Evolutionary conservation across 2,888 invertebrate genomes (phyloP).

Genomic region (Agonopterix arenella): DNA sequence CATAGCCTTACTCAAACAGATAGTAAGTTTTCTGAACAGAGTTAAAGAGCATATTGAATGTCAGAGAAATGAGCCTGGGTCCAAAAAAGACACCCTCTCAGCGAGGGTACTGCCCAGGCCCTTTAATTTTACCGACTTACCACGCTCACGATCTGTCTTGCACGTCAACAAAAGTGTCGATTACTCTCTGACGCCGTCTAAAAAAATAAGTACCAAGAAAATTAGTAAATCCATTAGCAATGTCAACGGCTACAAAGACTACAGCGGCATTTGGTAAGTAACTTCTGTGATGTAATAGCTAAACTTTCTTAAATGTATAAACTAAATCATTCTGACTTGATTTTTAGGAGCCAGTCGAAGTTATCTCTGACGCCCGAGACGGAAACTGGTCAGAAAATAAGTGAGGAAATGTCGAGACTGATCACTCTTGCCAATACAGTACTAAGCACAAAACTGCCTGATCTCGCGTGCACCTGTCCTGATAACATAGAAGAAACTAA

Average conservation of each 20-base stretch:
- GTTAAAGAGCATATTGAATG: slow-evolving; percentile 80
- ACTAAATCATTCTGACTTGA: not conserved
- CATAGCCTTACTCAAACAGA: slow-evolving; percentile 83
- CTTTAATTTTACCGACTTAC: slow-evolving; percentile 47
- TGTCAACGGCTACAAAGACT: slow-evolving; percentile 58
- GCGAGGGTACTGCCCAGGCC: slow-evolving; percentile 28
- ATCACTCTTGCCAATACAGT: slow-evolving; percentile 71
- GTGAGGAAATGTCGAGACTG: slow-evolving; percentile 63
- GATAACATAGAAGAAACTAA: slow-evolving; percentile 13
- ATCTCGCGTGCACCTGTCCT: slow-evolving; percentile 49
- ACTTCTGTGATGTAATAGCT: not conserved
- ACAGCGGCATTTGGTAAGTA: slow-evolving; percentile 46
- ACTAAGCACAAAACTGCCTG: slow-evolving; percentile 61
- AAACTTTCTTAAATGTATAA: not conserved
- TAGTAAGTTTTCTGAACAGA: slow-evolving; percentile 81
- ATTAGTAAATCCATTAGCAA: slow-evolving; percentile 67
- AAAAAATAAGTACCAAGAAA: slow-evolving; percentile 55
- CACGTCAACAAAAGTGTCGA: slow-evolving; percentile 58
- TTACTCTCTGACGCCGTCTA: slow-evolving; percentile 36
- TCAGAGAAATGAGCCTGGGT: slow-evolving; percentile 35
- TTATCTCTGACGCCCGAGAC: slow-evolving; percentile 47
- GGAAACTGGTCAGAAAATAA: slow-evolving; percentile 49
- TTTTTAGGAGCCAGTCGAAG: slow-evolving; percentile 58
- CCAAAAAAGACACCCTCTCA: slow-evolving; percentile 26
- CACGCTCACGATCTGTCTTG: slow-evolving; percentile 57